Conservation (phyloP, 2,797 vertebrate species). For the Poecilia gillii region DNA sequence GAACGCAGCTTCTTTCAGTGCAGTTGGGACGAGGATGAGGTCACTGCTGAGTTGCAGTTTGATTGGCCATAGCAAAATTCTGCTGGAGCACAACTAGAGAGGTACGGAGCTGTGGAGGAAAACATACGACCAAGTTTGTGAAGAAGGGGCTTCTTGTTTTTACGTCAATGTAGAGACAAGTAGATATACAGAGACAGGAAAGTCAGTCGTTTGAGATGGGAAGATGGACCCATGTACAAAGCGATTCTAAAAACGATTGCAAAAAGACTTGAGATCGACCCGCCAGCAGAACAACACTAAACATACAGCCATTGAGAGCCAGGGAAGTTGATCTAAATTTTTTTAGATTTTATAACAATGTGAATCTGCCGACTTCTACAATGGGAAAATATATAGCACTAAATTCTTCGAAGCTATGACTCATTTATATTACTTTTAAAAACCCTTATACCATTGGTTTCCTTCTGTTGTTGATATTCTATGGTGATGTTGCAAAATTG, state of each 20-base stretch:
- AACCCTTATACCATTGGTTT: background rate
- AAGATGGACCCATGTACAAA: background rate
- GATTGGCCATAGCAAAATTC: conserved; percentile 89
- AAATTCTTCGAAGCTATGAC: background rate
- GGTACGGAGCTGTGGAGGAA: conserved; percentile 86
- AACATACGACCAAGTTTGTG: background rate
- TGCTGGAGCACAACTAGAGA: conserved; percentile 91
- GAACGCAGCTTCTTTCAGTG: background rate
- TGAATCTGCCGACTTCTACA: background rate
- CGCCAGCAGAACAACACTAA: background rate
- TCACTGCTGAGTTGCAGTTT: conserved; percentile 73
- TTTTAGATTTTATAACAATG: too few species aligned
- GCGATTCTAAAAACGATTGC: background rate
- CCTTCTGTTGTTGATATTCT: background rate
- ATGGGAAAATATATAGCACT: background rate
- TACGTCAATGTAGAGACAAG: background rate
- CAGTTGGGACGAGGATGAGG: conserved; percentile 4
- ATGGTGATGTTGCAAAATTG: background rate
- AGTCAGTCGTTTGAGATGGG: background rate
- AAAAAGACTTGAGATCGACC: background rate
- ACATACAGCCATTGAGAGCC: background rate
- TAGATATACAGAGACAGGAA: background rate
- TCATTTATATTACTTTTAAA: background rate
- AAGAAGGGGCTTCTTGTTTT: conserved; percentile 3
- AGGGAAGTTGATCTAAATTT: background rate